phyloP scores from a whole-genome alignment of 1,140 invertebrate genomes.

The Riptortus pedestris region DNA sequence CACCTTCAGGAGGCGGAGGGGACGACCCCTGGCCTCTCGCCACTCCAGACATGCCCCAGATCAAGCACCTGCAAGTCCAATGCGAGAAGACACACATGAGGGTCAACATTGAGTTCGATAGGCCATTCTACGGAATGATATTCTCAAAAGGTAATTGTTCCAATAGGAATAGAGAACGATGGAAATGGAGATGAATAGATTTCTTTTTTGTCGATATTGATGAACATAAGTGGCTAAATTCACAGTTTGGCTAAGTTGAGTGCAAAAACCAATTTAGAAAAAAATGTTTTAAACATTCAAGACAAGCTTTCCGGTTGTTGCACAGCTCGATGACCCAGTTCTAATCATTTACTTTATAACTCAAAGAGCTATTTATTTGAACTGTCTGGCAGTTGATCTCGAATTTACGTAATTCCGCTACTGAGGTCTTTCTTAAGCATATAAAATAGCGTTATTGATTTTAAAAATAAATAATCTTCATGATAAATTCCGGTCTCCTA shows the following conservation, averaged over 20 bases:
- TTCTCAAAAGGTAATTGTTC: constrained; percentile 64
- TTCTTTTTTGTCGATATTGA: background rate
- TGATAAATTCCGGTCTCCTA: too few species aligned
- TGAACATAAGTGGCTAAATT: background rate
- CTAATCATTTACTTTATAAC: too few species aligned
- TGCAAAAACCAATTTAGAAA: background rate
- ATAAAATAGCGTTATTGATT: too few species aligned
- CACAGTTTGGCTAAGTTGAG: background rate
- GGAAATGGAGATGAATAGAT: background rate
- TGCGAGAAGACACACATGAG: constrained; percentile 91
- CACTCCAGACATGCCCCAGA: constrained; percentile 79
- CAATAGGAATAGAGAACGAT: constrained; percentile 3
- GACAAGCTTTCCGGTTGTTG: too few species aligned
- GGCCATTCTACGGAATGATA: constrained; percentile 88
- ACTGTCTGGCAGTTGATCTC: too few species aligned
- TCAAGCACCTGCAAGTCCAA: constrained; percentile 80
- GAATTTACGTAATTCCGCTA: too few species aligned
- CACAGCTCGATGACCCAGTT: too few species aligned
- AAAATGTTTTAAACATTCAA: too few species aligned
- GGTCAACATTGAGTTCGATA: constrained; percentile 83
- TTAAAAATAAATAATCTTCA: too few species aligned
- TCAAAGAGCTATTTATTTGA: too few species aligned
- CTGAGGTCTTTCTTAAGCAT: too few species aligned
- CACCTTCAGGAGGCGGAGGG: constrained; percentile 30
- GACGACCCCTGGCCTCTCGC: constrained; percentile 69